Conservation (phyloP, 2,888 invertebrate genomes). For the Ctenicera cuprea region DNA sequence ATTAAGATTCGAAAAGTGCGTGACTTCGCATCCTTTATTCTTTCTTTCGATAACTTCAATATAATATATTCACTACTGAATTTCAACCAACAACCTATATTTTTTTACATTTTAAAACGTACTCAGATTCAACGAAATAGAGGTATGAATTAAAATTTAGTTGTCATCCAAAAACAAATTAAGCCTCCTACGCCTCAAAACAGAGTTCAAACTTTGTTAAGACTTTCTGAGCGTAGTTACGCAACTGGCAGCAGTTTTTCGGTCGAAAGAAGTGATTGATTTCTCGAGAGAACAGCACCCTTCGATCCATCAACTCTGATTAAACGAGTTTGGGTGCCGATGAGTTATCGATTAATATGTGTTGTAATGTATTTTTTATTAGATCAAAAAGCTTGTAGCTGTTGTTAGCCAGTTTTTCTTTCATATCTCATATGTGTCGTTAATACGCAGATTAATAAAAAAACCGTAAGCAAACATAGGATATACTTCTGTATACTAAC, state of each 20-base stretch:
- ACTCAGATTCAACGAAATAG: background rate
- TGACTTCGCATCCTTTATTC: conserved; percentile 41
- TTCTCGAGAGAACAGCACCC: conserved; percentile 69
- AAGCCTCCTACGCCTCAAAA: conserved; percentile 50
- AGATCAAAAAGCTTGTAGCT: conserved; percentile 53
- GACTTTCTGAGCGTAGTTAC: conserved; percentile 54
- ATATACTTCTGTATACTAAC: no score
- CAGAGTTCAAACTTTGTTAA: conserved; percentile 35
- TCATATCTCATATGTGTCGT: background rate
- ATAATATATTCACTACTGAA: background rate
- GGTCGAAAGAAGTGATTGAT: conserved; percentile 69
- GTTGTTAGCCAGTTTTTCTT: conserved; percentile 13
- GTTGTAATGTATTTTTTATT: conserved; percentile 69
- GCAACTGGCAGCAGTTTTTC: conserved; percentile 69
- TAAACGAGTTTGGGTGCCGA: conserved; percentile 67
- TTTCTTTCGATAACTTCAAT: conserved; percentile 14
- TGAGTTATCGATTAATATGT: conserved; percentile 69
- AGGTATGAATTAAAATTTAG: conserved; percentile 20
- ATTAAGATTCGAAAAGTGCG: conserved; percentile 44
- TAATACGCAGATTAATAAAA: no score
- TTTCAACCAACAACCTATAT: background rate
- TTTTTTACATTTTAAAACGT: background rate
- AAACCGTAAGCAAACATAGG: no score
- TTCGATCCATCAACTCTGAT: conserved; percentile 70
- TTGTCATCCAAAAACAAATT: conserved; percentile 29